Evolutionary conservation across 2,888 invertebrate species (phyloP).

Genomic region (Ennomos erosarius): DNA sequence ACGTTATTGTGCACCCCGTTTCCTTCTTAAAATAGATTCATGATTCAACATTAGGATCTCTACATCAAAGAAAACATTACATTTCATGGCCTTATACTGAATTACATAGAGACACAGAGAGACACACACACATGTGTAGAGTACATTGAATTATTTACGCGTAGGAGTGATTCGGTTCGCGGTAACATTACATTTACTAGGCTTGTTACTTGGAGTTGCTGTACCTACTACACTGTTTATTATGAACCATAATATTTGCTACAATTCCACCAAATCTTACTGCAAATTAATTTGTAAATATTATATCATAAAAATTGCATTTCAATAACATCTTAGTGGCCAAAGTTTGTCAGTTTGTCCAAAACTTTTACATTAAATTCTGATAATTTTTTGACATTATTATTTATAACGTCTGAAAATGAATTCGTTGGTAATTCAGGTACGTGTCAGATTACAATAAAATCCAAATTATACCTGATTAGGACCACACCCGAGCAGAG

Average conservation of each 20-base stretch:
- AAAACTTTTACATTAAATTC: no score
- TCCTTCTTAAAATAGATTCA: slow-evolving; percentile 1
- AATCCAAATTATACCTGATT: slow-evolving; percentile 24
- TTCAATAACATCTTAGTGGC: no score
- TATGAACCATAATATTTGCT: no score
- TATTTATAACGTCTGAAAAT: no score
- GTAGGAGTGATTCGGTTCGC: slow-evolving; percentile 2
- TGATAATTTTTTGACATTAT: no score
- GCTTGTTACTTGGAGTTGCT: slow-evolving; percentile 1
- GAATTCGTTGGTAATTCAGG: no score
- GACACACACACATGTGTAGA: no score
- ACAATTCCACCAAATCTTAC: no score
- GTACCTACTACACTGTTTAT: background rate
- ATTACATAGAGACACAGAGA: no score
- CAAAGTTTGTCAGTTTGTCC: no score
- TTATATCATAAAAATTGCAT: no score
- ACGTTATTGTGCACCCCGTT: background rate
- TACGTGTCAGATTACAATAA: slow-evolving; percentile 1
- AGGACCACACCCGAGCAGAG: slow-evolving; percentile 22
- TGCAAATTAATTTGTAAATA: no score
- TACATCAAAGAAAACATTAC: slow-evolving; percentile 16
- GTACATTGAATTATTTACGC: slow-evolving; percentile 16
- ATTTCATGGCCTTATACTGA: slow-evolving; percentile 8
- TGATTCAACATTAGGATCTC: slow-evolving; percentile 3
- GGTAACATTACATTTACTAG: slow-evolving; percentile 7